Conservation (phyloP, 2,113 vertebrate genomes). For the Toxostoma redivivum region DNA sequence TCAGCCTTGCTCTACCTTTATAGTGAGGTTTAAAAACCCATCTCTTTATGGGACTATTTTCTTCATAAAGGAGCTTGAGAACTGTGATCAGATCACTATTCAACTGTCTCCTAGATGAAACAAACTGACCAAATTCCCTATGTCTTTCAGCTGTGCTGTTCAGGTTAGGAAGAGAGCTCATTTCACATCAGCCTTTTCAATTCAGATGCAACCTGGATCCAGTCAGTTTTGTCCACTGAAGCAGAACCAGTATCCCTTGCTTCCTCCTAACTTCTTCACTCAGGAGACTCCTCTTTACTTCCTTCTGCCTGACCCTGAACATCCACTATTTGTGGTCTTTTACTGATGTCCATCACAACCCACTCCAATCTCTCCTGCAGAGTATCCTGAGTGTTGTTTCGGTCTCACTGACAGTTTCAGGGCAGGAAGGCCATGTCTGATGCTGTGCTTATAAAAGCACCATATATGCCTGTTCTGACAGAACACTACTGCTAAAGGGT, state of each 20-base stretch:
- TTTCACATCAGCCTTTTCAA: background rate
- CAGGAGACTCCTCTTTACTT: background rate
- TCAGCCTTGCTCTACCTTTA: background rate
- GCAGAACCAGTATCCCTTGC: background rate
- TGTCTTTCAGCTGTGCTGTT: background rate
- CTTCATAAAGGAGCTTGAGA: background rate
- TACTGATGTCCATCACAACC: background rate
- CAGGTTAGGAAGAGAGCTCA: background rate
- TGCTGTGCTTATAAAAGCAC: background rate
- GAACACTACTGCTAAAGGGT: background rate
- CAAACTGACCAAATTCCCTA: background rate
- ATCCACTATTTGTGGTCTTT: background rate
- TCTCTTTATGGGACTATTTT: background rate
- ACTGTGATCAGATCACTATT: rapidly evolving
- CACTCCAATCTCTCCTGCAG: background rate
- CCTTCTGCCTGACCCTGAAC: background rate
- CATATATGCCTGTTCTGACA: background rate
- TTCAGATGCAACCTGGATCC: background rate
- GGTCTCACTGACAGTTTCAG: background rate
- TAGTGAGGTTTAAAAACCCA: background rate
- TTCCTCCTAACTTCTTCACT: background rate
- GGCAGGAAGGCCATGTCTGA: background rate
- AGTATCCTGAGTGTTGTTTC: rapidly evolving
- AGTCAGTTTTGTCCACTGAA: background rate
- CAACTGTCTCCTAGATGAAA: background rate